Conservation (phyloP, 2,888 invertebrate genomes). For the Nudaria mundana region DNA sequence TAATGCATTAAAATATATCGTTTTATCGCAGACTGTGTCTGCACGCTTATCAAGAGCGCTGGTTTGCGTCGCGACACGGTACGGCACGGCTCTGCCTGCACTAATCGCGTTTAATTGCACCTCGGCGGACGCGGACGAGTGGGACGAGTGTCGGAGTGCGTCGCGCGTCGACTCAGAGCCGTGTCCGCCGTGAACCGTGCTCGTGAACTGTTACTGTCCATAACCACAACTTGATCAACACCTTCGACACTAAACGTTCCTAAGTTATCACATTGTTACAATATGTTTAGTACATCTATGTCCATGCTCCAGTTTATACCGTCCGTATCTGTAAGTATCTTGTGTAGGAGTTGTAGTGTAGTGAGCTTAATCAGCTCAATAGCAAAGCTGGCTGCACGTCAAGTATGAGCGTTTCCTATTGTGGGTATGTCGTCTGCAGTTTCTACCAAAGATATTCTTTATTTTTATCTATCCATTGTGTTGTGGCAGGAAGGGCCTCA, state of each 20-base stretch:
- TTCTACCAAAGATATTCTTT: no score
- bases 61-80: conserved; percentile 3
- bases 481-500: background rate
- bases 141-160: conserved; percentile 3
- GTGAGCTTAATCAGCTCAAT: no score
- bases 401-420: no score
- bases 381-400: no score
- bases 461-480: no score
- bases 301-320: no score
- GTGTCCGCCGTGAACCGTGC: conserved; percentile 36
- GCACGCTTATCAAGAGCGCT: conserved; percentile 11
- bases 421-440: no score
- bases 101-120: conserved; percentile 31
- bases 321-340: no score
- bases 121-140: conserved; percentile 6
- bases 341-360: background rate
- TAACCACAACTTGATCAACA: background rate
- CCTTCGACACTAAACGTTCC: background rate
- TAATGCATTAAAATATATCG: conserved; percentile 5
- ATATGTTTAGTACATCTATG: no score
- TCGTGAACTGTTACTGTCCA: conserved; percentile 26
- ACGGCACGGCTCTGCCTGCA: conserved; percentile 5
- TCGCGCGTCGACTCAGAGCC: conserved; percentile 20
- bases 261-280: background rate
- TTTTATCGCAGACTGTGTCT: conserved; percentile 7